Conservation (phyloP, 1,140 invertebrate genomes). For the Ephestia elutella region DNA sequence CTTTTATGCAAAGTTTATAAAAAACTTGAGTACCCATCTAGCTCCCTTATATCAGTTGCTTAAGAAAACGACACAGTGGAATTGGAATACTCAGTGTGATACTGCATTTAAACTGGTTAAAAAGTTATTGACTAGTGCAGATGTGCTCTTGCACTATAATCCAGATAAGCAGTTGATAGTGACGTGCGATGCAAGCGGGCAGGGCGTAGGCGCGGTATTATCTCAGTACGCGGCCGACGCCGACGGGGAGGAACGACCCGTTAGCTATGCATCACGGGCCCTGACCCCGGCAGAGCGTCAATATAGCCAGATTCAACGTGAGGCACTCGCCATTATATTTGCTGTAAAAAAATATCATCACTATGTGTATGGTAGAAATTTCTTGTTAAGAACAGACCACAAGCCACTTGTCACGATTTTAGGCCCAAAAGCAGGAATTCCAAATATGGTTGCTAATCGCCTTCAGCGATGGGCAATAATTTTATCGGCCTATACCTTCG, state of each 20-base stretch:
- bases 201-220: constrained; percentile 65
- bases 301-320: constrained; percentile 25
- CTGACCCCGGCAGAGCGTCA: constrained; percentile 16
- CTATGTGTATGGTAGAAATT: constrained; percentile 22
- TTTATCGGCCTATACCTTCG: constrained; percentile 28
- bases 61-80: constrained; percentile 25
- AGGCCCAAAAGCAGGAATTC: constrained; percentile 28
- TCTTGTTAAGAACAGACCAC: constrained; percentile 18
- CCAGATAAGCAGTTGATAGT: constrained; percentile 46
- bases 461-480: constrained; percentile 36
- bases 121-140: constrained; percentile 12
- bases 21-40: constrained; percentile 35
- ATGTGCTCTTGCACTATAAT: constrained; percentile 53
- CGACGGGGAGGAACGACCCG: constrained; percentile 21
- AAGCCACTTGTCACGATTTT: constrained; percentile 37
- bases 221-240: constrained; percentile 46
- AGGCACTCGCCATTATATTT: constrained; percentile 23
- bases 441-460: constrained; percentile 24
- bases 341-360: constrained; percentile 24
- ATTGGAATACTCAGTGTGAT: constrained; percentile 24
- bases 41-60: constrained; percentile 38
- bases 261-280: constrained; percentile 17
- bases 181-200: constrained; percentile 64
- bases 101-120: constrained; percentile 26
- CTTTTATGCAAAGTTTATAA: constrained; percentile 47